Base-by-base conservation (phyloP, 2,797 vertebrate species). In the Sternotherus odoratus region DNA sequence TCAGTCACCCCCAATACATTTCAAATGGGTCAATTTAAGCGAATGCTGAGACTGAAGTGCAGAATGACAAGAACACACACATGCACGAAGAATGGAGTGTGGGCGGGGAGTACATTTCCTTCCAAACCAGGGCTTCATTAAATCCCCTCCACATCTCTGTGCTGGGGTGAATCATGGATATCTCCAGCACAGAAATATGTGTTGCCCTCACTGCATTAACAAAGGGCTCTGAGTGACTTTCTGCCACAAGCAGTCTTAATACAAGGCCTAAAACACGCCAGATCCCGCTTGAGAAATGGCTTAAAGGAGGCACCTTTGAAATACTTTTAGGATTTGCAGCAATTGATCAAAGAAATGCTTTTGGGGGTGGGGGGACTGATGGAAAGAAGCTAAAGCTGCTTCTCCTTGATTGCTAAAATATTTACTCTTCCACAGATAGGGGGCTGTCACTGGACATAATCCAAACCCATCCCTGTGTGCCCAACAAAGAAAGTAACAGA, bases 201-300 rank as follows among this genome's bases (percentile, higher is more conserved):
- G 39, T 95, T 94, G 92, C n/a, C 69, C 93, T 94, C 91, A 79
- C 94, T 83, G 96, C 93, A 92, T 96, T 96, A 95, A 95, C 88
- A 89, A 33, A 49, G 90, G 95, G 87, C 95, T 95, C 83, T 80
- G 4, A 95, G 89, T 87, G 94, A 94, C 90, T 96, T 92, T 95
- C 94, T 96, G 84, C 92, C 91, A 80, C 88, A 86, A 97, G 96
- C 97, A 96, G 96, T 96, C 97, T 91, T 96, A 97, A 97, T 97
- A 96, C 96, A 97, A 96, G 78, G 94, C 95, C 92, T 95, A 82
- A 96, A 97, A 95, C 30, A 87, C 93, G 95, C 89, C 84, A 75
- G 92, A 66, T 91, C 88, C 56, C 91, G 48, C 87, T 89, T 97
- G 97, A 97, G 91, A 89, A 97, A 96, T 88, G 93, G 91, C 92